Evolutionary conservation across 1,140 invertebrate genomes (phyloP).

Genomic region (Antheraea mylitta): DNA sequence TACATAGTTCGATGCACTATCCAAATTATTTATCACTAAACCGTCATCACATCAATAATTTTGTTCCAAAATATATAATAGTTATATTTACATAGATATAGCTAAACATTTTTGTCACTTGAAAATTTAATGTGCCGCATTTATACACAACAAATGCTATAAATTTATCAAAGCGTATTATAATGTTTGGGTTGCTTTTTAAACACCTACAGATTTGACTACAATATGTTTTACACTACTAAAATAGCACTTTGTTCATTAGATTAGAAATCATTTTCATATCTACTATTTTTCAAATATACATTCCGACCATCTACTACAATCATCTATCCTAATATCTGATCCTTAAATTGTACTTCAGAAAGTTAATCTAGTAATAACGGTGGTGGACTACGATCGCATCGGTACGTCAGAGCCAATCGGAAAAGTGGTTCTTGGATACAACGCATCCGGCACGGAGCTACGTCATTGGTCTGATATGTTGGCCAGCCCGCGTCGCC

Average conservation of each 20-base stretch:
- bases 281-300: neutral
- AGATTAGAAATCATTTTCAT: neutral
- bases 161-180: too few species aligned
- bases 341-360: constrained; percentile 73
- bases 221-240: too few species aligned
- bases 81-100: too few species aligned
- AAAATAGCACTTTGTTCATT: neutral
- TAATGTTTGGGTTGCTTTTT: neutral
- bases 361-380: constrained; percentile 99
- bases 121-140: too few species aligned
- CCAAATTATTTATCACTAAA: too few species aligned
- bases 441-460: constrained; percentile 98
- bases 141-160: too few species aligned
- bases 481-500: constrained; percentile 97
- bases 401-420: constrained; percentile 99
- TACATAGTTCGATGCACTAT: too few species aligned
- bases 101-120: too few species aligned
- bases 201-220: neutral
- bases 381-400: constrained; percentile 99
- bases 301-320: neutral
- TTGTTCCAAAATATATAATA: too few species aligned
- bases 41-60: too few species aligned
- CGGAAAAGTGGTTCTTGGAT: constrained; percentile 97
- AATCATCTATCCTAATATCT: neutral
- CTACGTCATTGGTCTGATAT: constrained; percentile 99